These are phyloP conservation scores for Beaufortia kweichowensis DNA, from an alignment of 2,113 vertebrate species.

Conservation along the genomic window DNA sequence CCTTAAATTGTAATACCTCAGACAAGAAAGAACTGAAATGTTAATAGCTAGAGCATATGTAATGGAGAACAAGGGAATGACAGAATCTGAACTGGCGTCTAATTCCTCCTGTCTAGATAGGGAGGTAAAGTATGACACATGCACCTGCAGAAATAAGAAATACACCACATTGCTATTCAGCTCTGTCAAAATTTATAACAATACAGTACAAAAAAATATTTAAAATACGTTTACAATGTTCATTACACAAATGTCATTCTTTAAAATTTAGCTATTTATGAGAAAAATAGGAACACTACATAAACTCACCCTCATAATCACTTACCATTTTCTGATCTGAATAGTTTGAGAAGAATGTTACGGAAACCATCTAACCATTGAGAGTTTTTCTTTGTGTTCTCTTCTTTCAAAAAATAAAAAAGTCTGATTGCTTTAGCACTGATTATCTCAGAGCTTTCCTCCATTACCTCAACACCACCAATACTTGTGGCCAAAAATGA, in stretches of 20 bases:
- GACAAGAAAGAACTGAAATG: conserved; percentile 71
- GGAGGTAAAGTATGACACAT: conserved; percentile 68
- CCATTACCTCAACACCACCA: conserved; percentile 16
- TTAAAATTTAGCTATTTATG: no score
- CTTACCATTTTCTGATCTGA: background rate
- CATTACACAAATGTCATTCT: no score
- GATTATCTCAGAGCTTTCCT: background rate
- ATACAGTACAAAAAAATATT: background rate
- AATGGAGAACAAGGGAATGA: conserved; percentile 70
- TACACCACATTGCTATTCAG: no score
- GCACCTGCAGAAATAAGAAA: background rate
- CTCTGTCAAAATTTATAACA: no score
- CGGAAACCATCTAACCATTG: conserved; percentile 20
- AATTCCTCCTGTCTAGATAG: conserved; percentile 74
- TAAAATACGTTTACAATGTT: background rate
- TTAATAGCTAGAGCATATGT: conserved; percentile 69
- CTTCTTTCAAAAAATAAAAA: conserved; percentile 36
- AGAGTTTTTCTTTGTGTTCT: background rate
- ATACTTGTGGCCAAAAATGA: conserved; percentile 22
- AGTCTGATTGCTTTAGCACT: conserved; percentile 26
- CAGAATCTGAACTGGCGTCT: conserved; percentile 60
- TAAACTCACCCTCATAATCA: no score
- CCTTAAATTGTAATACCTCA: conserved; percentile 64
- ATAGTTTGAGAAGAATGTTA: background rate
- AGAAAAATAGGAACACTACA: no score